Conservation (phyloP, 1,140 invertebrate species). For the Ectropis grisescens region DNA sequence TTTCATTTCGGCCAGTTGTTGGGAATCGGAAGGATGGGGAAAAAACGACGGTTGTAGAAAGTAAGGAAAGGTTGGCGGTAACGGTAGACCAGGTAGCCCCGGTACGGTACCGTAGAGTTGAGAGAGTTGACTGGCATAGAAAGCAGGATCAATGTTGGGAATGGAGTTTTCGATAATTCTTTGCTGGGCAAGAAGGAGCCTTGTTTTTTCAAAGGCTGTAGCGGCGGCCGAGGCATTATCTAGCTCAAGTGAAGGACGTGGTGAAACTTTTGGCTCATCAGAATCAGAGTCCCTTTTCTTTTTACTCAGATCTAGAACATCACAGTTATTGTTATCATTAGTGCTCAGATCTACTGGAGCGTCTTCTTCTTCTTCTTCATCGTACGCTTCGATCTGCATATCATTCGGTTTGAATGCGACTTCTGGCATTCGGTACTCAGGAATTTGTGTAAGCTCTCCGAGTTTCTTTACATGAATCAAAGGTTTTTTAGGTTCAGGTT, state of each 20-base stretch:
- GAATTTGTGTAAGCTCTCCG: constrained; percentile 72
- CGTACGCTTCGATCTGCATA: constrained; percentile 38
- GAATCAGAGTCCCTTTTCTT: constrained; percentile 73
- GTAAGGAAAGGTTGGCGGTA: constrained; percentile 72
- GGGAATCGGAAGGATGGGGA: constrained; percentile 70
- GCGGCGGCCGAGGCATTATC: constrained; percentile 31
- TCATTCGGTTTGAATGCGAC: constrained; percentile 46
- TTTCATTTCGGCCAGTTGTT: constrained; percentile 74
- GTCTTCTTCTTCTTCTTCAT: constrained; percentile 71
- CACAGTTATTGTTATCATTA: constrained; percentile 65
- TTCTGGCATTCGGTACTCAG: constrained; percentile 53
- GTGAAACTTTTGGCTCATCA: constrained; percentile 42
- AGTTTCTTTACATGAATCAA: constrained; percentile 76
- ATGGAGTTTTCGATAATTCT: constrained; percentile 71
- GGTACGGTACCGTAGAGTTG: constrained; percentile 69
- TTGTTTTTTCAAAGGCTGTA: constrained; percentile 59
- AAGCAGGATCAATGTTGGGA: constrained; percentile 70
- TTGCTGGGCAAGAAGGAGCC: constrained; percentile 72
- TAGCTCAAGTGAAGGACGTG: constrained; percentile 53
- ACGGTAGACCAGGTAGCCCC: constrained; percentile 56
- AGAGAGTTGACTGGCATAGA: constrained; percentile 70
- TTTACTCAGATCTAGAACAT: constrained; percentile 90
- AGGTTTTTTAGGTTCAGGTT: constrained; percentile 41
- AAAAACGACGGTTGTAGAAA: constrained; percentile 73
- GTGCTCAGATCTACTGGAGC: constrained; percentile 83